Conservation (phyloP, 2,113 vertebrate species). For the Syngnathus scovelli region DNA sequence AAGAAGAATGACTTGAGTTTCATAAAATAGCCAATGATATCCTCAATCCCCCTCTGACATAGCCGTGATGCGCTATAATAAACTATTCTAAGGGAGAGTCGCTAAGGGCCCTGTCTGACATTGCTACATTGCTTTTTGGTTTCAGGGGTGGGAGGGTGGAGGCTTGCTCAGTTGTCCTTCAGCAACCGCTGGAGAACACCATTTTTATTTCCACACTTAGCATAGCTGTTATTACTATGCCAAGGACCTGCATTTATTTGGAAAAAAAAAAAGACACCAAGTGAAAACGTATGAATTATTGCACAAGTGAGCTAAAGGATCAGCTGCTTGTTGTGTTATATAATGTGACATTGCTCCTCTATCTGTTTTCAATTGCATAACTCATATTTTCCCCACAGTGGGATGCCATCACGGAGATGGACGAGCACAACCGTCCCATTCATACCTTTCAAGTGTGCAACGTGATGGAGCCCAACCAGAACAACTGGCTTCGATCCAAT, state of each 20-base stretch:
- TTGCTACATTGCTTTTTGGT: slow-evolving; percentile 19
- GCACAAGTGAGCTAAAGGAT: neutral
- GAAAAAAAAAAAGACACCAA: no score
- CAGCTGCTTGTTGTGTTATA: neutral
- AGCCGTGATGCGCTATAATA: slow-evolving; percentile 29
- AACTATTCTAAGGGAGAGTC: slow-evolving; percentile 22
- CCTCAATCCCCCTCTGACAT: slow-evolving; percentile 14
- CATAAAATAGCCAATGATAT: slow-evolving; percentile 27
- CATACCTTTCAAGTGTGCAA: slow-evolving; percentile 96
- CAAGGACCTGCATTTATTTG: neutral
- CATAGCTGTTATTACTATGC: slow-evolving; percentile 1
- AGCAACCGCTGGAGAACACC: slow-evolving; percentile 1
- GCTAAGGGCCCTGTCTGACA: slow-evolving; percentile 47
- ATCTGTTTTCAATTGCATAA: neutral
- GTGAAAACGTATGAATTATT: neutral
- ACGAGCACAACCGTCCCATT: slow-evolving; percentile 92
- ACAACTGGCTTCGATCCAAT: slow-evolving; percentile 95
- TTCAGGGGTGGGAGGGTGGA: neutral
- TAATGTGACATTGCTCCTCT: neutral
- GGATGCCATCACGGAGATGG: slow-evolving; percentile 97
- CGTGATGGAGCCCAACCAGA: slow-evolving; percentile 95
- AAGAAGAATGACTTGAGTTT: slow-evolving; percentile 29
- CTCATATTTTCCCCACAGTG: slow-evolving; percentile 72
- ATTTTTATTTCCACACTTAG: slow-evolving; percentile 6
- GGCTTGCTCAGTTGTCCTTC: neutral